A percentile compares a stretch with the other conserved stretches of the same genome.
These are phyloP conservation scores for Syngnathus floridae DNA, from an alignment of 2,113 vertebrate genomes.

Conservation along the genomic window DNA sequence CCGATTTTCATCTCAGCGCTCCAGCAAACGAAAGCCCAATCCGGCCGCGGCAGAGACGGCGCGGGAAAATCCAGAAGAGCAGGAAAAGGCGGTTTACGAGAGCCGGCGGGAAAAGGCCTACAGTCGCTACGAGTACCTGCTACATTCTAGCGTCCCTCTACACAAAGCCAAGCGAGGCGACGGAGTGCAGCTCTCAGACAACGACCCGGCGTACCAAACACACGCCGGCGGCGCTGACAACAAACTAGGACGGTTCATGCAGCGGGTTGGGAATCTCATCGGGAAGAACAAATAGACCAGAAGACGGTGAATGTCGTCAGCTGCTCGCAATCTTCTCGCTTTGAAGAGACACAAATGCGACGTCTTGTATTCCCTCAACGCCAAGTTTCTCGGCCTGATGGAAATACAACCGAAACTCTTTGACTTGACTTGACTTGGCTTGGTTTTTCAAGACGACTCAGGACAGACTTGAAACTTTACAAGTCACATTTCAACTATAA, in stretches of 20 bases:
- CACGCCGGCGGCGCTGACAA: slow-evolving; percentile 74
- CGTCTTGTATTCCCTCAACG: too few relatives aligned
- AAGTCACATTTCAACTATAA: neutral
- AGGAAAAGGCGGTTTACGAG: neutral
- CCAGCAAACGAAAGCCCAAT: slow-evolving; percentile 39
- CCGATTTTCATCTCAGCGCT: slow-evolving; percentile 33
- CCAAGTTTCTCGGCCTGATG: too few relatives aligned
- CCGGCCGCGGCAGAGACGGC: slow-evolving; percentile 18
- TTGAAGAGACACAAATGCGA: too few relatives aligned
- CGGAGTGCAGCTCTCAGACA: slow-evolving; percentile 52
- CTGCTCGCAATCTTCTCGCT: neutral
- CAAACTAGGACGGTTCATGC: slow-evolving; percentile 84
- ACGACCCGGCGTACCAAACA: slow-evolving; percentile 34
- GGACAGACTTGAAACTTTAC: neutral
- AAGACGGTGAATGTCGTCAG: neutral
- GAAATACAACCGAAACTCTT: too few relatives aligned
- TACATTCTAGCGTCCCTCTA: slow-evolving; percentile 46
- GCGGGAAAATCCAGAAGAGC: neutral
- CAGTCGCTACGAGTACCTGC: slow-evolving; percentile 79
- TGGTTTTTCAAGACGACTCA: too few relatives aligned
- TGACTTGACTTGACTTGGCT: too few relatives aligned
- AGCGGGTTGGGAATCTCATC: slow-evolving; percentile 79
- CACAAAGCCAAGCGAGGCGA: slow-evolving; percentile 22
- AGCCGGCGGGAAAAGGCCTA: slow-evolving; percentile 55
- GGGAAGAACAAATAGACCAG: slow-evolving; percentile 76